Evolutionary conservation across 2,888 invertebrate species (phyloP), one percentile per base, ranked within the genome.

Genomic region (Pachydiplax longipennis): DNA sequence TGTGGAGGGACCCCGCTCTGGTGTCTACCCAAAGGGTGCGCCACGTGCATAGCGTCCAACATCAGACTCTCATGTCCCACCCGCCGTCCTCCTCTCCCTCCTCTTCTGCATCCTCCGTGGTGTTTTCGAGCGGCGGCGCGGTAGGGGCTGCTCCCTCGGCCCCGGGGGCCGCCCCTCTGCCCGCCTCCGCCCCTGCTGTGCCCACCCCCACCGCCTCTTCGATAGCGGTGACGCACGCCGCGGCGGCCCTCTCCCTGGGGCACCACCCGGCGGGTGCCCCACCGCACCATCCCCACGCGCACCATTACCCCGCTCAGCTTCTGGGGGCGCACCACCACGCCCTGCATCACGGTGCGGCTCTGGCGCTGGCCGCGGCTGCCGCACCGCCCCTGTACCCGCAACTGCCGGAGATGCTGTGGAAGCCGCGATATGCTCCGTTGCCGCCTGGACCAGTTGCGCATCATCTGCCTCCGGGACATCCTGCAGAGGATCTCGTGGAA

Each of bases 41-140:
- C 92, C 96, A 96, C 95, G 95, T 96, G 91, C 95, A 95, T 92
- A 95, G 95, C 92, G 95, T 95, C 91, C 95, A 95, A 93, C 95
- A 95, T 93, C 95, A 95, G 93, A 94, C 95, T 92, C 94, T 95
- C 91, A 93, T 93, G 93, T 92, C 92, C 81, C 93, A 93, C 91
- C 93, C 94, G 80, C 91, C 92, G 87, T 92, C 93, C 91, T 92
- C 93, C 91, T 92, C 92, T 82, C 92, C 92, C 91, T 92, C 92
- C 73, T 90, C 92, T 91, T 80, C 92, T 90, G 91, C 92, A 91
- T 90, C 92, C 91, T 91, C 92, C 94, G 91, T 91, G 93, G 95
- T 95, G 93, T 95, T 95, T 95, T 95, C 95, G 93, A 95, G 95
- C 93, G 93, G 94, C 91, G 94, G 94, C 80, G 92, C 92, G 53